Conservation (phyloP, 2,797 vertebrate genomes). For the Erpetoichthys calabaricus region DNA sequence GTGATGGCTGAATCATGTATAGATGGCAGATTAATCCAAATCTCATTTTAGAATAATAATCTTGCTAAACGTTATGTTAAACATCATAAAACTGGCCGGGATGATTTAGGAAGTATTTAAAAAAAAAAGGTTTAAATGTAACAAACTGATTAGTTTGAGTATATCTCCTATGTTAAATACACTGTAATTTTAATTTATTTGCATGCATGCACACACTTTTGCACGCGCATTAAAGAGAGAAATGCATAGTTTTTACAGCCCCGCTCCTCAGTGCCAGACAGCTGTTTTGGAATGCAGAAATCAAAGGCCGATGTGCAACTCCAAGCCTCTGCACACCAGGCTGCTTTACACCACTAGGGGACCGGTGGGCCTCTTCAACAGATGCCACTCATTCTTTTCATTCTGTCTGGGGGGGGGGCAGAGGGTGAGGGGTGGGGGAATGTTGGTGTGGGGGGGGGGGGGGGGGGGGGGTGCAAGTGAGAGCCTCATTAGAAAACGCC, state of each 20-base stretch:
- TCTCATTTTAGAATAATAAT: no score
- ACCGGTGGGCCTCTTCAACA: slow-evolving; percentile 25
- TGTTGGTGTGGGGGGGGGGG: slow-evolving; percentile 32
- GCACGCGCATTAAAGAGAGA: slow-evolving; percentile 3
- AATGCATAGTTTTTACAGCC: slow-evolving; percentile 4
- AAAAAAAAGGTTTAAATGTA: no score
- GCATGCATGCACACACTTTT: slow-evolving; percentile 6
- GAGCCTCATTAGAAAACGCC: slow-evolving; percentile 58
- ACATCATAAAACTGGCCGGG: not conserved
- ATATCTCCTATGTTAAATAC: slow-evolving; percentile 8
- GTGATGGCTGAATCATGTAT: no score
- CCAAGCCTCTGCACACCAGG: slow-evolving; percentile 9
- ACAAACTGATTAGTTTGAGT: no score
- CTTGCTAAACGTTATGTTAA: not conserved
- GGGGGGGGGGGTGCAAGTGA: slow-evolving; percentile 15
- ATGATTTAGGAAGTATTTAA: not conserved
- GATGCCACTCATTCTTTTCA: slow-evolving; percentile 26
- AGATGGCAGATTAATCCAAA: no score
- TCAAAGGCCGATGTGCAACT: slow-evolving; percentile 19
- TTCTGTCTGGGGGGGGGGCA: not conserved
- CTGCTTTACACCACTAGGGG: slow-evolving; percentile 16
- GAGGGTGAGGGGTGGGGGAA: slow-evolving; percentile 26
- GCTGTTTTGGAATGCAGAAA: slow-evolving; percentile 27
- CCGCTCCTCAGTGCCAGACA: slow-evolving; percentile 10
- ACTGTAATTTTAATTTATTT: slow-evolving; percentile 15